These are phyloP conservation scores for Bergia puertoricense DNA, from an alignment of 92 coral and sea anemone species.

Conservation along the genomic window DNA sequence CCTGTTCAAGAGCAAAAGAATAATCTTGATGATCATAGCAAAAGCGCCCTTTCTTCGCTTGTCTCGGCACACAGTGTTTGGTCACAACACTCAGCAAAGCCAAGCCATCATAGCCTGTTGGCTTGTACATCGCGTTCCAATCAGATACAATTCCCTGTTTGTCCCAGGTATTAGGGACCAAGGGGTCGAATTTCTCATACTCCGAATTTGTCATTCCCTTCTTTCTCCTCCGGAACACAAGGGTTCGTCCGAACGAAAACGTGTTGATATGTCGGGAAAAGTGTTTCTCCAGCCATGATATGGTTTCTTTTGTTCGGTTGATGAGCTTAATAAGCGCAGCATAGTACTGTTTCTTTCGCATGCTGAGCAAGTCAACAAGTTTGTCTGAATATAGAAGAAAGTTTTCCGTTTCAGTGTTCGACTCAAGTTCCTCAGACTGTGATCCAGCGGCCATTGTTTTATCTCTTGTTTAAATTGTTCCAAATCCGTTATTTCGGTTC, in stretches of 20 bases:
- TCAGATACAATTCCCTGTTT: constrained; percentile 4
- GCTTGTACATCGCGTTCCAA: neutral
- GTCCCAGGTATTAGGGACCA: neutral
- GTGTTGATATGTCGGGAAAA: constrained; percentile 3
- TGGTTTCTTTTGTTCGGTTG: constrained; percentile 24
- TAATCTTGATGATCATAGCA: constrained; percentile 6
- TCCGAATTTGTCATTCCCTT: neutral
- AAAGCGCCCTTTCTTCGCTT: constrained; percentile 14
- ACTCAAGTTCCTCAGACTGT: neutral
- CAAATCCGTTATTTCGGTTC: neutral
- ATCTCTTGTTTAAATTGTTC: neutral
- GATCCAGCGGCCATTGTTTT: neutral
- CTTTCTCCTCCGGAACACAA: constrained; percentile 1
- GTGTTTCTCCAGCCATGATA: constrained; percentile 19
- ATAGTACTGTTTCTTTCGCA: constrained; percentile 13
- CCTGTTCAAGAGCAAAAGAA: constrained; percentile 22
- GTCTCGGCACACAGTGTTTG: constrained; percentile 5
- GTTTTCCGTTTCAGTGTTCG: neutral
- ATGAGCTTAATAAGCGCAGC: constrained; percentile 4
- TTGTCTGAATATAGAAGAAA: neutral
- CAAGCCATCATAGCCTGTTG: neutral
- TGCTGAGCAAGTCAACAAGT: constrained; percentile 3
- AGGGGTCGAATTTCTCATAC: constrained; percentile 3
- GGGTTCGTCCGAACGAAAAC: constrained; percentile 17
- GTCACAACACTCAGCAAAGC: constrained; percentile 2